Evolutionary conservation across 2,797 vertebrate genomes (phyloP).

Genomic region (Sebastiscus albofasciatus): DNA sequence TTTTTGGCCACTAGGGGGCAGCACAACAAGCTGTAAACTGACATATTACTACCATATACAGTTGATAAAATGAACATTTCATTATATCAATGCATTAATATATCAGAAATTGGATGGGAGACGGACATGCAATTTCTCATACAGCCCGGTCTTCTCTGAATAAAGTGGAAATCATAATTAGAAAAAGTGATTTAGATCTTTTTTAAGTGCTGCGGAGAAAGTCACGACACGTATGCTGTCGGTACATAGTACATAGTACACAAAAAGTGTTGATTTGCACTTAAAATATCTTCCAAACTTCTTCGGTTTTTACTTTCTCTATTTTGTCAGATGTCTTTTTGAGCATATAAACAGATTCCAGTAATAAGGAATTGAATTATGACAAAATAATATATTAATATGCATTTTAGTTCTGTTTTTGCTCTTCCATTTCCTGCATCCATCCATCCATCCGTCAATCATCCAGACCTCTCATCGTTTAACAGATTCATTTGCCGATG

Average conservation of each 20-base stretch:
- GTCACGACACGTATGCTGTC: neutral
- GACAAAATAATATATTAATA: neutral
- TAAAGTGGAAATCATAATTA: neutral
- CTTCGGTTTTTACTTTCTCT: neutral
- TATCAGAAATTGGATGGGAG: too few species aligned
- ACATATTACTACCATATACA: too few species aligned
- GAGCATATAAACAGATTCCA: neutral
- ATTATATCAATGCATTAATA: too few species aligned
- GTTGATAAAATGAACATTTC: too few species aligned
- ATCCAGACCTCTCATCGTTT: conserved; percentile 7
- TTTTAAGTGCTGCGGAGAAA: neutral
- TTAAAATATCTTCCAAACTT: neutral
- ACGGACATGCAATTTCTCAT: neutral
- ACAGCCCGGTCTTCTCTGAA: neutral
- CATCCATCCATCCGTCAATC: conserved; percentile 17
- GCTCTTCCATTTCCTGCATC: neutral
- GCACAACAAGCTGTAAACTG: too few species aligned
- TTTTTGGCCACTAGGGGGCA: too few species aligned
- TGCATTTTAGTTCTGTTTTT: neutral
- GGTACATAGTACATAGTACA: too few species aligned
- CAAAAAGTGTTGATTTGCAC: neutral
- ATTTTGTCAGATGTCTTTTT: neutral
- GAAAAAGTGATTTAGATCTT: neutral
- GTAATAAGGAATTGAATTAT: neutral
- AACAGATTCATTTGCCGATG: conserved; percentile 33